Percentiles rank a stretch among this genome's conserved stretches.
phyloP scores from a whole-genome alignment of 1,140 invertebrate species.

The Neodiprion fabricii region DNA sequence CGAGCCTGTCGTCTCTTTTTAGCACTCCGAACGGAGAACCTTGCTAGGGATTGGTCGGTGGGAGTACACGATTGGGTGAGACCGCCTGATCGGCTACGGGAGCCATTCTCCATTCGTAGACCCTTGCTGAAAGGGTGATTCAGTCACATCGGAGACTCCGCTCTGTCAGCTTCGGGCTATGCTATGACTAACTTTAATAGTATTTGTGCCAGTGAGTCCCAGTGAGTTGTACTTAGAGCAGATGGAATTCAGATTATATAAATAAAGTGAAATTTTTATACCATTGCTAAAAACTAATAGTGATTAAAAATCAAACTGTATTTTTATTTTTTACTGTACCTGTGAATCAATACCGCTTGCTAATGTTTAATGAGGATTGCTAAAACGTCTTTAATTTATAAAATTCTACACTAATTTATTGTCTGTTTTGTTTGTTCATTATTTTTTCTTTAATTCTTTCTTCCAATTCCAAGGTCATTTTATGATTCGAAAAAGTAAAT shows the following conservation, averaged over 20 bases:
- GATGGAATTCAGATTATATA: not conserved
- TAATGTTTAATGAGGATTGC: not conserved
- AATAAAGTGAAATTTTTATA: not conserved
- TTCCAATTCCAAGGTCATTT: too few species aligned
- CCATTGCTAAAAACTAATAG: not conserved
- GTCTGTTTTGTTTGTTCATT: too few species aligned
- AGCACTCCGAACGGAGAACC: constrained; percentile 33
- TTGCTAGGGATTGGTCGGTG: constrained; percentile 35
- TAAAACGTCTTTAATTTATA: not conserved
- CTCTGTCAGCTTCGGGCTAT: constrained; percentile 21
- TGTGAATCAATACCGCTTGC: too few species aligned
- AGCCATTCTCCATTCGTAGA: constrained; percentile 26
- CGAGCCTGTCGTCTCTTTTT: constrained; percentile 34
- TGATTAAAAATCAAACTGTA: not conserved
- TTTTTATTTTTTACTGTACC: not conserved
- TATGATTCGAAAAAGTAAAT: too few species aligned
- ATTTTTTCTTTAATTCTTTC: too few species aligned
- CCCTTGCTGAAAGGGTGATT: constrained; percentile 37
- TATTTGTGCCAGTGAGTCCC: not conserved
- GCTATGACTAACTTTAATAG: constrained; percentile 10
- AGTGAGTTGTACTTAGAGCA: not conserved
- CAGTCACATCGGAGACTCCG: constrained; percentile 35
- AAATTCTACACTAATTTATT: not conserved
- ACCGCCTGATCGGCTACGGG: constrained; percentile 14
- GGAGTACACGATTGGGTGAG: constrained; percentile 32